Conservation (phyloP, 2,113 vertebrate genomes). For the Dipodomys ordii region DNA sequence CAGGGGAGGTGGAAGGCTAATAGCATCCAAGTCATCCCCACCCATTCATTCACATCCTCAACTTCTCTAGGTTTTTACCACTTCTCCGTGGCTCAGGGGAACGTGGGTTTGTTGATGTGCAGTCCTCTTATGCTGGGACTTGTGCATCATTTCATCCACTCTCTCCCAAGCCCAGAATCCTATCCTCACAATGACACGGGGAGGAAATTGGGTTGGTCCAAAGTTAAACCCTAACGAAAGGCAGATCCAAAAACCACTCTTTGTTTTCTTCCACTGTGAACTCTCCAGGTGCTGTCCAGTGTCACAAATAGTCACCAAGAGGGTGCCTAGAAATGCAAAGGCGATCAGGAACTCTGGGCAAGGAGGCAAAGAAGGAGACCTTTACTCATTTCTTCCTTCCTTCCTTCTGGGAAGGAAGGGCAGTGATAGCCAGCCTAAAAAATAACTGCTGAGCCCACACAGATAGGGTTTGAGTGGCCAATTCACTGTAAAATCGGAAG, state of each 20-base stretch:
- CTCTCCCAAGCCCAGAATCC: not conserved
- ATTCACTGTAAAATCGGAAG: not conserved
- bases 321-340: not conserved
- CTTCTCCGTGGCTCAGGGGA: not conserved
- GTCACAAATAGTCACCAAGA: not conserved
- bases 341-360: not conserved
- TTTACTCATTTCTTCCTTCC: not conserved
- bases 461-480: not conserved
- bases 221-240: not conserved
- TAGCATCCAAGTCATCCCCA: not conserved
- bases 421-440: not conserved
- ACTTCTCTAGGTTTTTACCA: not conserved
- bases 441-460: not conserved
- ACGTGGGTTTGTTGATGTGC: not conserved
- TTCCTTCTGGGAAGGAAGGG: not conserved
- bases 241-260: not conserved
- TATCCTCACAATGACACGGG: no score
- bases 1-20: not conserved
- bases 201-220: not conserved
- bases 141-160: not conserved
- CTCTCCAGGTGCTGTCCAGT: not conserved
- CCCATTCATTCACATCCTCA: not conserved
- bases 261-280: not conserved
- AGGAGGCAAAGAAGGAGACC: not conserved
- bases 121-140: not conserved